Base-by-base conservation (phyloP, 2,113 vertebrate genomes). In the Hypocryptadius cinnamomeus region DNA sequence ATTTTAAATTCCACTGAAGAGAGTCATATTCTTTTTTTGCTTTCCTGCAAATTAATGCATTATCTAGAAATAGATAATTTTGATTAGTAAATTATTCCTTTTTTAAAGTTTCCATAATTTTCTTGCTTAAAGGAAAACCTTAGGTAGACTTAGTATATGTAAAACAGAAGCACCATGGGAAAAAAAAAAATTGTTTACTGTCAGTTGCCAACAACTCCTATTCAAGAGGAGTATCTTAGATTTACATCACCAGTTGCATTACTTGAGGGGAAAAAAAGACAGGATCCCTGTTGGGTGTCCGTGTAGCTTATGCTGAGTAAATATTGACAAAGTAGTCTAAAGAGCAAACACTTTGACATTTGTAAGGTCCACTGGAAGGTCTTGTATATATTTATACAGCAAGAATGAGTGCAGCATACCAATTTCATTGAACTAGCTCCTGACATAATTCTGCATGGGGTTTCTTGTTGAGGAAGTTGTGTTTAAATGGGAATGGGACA, bases 321-420 rank as follows among this genome's bases (percentile, higher is more conserved):
- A 98, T 98, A 98, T 98, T 98, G 98, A 98, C 98, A 98, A 97
- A 98, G 96, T 96, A 96, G 96, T 98, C 97, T 97, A 97, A 98
- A 97, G 97, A 98, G 97, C 98, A 98, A 98, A 98, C 97, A 98
- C 98, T 98, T 97, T 98, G 98, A 98, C 98, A 98, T 98, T 98
- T 98, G 98, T 98, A 98, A 98, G 97, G 98, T 98, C 98, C 98
- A 96, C 97, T 95, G 97, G 96, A 97, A 98, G 97, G 97, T 97
- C 97, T 98, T 97, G 98, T 98, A 97, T 98, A 97, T 98, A 97
- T 98, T 98, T 98, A 98, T 97, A 96, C 96, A 98, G 96, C 90
- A 87, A 64, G 93, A 94, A 89, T 96, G 97, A 96, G 93, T 65
- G 23, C 93, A 31, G 98, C 96, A 98, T 98, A 97, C 96, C 97